Evolutionary conservation across 1,140 invertebrate genomes (phyloP), one percentile per base, ranked within the genome.

Genomic region (Pseudoatta argentina): DNA sequence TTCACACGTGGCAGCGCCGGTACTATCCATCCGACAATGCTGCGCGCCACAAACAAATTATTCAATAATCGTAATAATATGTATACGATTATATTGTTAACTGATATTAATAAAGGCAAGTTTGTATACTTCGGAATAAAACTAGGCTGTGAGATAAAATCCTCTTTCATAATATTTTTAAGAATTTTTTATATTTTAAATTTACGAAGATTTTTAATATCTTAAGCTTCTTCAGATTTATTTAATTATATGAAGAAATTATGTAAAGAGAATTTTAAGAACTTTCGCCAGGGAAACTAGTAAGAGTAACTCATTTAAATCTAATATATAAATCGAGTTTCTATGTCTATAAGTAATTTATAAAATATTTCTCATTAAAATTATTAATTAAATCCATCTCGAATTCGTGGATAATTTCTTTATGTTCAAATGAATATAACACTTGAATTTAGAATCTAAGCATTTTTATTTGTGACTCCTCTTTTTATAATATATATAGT

Each of bases 1-100:
- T 44, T 57, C 78, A 71, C 78, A 81, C 78, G 78, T 81, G 78
- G 78, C 66, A 64, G 64, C 51, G 51, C 51, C 78, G 78, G 51
- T 67, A 21, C 48, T 81, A 72, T 53, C 64, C 64, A 21, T 53
- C 57, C 30, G 48, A 71, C 66, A 57, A 69, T 30, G 30, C 48
- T 39, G 16, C 55, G 16, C 67, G 21, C 51, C 27, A 39, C 16
- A 21, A 57, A 10, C 67, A 44, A 81, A 81, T 81, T 81, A 71
- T 34, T 1, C 39, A 39, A 44, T 44, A 44, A 44, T 44, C 8
- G 39, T 44, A 44, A 44, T 44, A 44, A 44, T 44, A 10, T 44
- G 39, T 44, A 44, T 10, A 44, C 2, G 2, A 12, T 44, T 44
- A 44, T 44, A 44, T 44, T 44, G 8, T 44, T 44, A 44, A 44